A percentile compares a stretch with the other conserved stretches of the same genome.
Conservation (phyloP, 2,113 vertebrate species). For the Hydrochoerus hydrochaeris region DNA sequence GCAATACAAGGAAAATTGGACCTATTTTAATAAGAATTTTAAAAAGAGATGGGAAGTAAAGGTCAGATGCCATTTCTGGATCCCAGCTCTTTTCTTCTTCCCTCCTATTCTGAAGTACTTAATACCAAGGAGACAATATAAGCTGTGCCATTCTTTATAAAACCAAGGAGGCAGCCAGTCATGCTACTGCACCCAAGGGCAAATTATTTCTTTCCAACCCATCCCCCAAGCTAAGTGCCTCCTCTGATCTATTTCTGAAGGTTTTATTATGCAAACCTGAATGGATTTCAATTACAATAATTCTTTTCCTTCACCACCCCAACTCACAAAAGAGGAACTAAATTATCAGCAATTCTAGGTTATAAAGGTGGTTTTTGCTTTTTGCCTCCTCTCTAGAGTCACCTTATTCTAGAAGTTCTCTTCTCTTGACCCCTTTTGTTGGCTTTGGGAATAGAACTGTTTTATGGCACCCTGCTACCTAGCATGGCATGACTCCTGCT, state of each 20-base stretch:
- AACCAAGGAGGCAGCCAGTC: slow-evolving; percentile 62
- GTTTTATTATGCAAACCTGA: slow-evolving; percentile 74
- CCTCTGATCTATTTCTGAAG: slow-evolving; percentile 68
- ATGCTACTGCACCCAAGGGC: slow-evolving; percentile 62
- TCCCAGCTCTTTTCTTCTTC: slow-evolving; percentile 59
- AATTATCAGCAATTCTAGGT: slow-evolving; percentile 65
- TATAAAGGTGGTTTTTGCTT: slow-evolving; percentile 46
- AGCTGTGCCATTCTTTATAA: slow-evolving; percentile 52
- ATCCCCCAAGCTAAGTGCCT: slow-evolving; percentile 51
- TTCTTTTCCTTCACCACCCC: slow-evolving; percentile 68
- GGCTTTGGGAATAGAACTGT: background rate
- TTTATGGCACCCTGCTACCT: background rate
- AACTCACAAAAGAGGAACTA: slow-evolving; percentile 67
- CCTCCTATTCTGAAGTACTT: slow-evolving; percentile 56
- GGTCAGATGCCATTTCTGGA: slow-evolving; percentile 80
- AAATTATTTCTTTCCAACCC: slow-evolving; percentile 67
- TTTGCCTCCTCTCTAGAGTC: background rate
- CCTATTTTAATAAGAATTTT: slow-evolving; percentile 77
- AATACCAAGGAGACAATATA: slow-evolving; percentile 56
- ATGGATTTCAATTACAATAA: slow-evolving; percentile 76
- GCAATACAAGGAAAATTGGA: slow-evolving; percentile 84
- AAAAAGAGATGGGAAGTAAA: slow-evolving; percentile 78
- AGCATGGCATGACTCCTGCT: background rate
- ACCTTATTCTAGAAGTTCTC: slow-evolving; percentile 40
- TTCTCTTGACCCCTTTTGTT: background rate